These are phyloP conservation scores for Drosophila lacteicornis DNA, from an alignment of 1,140 invertebrate genomes.

Conservation along the genomic window DNA sequence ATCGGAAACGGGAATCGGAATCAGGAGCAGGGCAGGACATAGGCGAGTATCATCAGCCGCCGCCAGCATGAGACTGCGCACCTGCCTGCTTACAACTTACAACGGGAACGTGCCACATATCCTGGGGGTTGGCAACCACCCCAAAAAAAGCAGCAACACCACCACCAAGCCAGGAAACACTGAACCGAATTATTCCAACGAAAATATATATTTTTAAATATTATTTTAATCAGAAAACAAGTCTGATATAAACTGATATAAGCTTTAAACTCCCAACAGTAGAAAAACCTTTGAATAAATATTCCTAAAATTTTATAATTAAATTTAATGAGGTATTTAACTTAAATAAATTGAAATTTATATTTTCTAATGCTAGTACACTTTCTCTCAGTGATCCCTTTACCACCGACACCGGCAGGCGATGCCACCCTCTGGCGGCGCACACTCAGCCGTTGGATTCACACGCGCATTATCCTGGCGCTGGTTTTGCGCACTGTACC, in stretches of 20 bases:
- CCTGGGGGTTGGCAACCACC: constrained; percentile 79
- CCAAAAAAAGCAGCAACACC: constrained; percentile 58
- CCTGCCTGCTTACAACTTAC: constrained; percentile 80
- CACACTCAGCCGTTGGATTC: constrained; percentile 70
- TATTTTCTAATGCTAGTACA: too few relatives aligned
- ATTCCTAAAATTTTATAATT: not conserved
- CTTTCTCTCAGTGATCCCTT: constrained; percentile 6
- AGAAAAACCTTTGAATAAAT: not conserved
- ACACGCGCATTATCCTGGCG: constrained; percentile 62
- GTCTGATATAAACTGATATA: too few relatives aligned
- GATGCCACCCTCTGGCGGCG: constrained; percentile 60
- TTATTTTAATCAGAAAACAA: not conserved
- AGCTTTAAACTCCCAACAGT: too few relatives aligned
- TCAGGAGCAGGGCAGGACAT: constrained; percentile 28
- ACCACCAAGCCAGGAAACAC: constrained; percentile 29
- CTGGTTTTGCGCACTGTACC: constrained; percentile 73
- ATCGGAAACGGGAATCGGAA: constrained; percentile 26
- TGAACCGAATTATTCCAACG: constrained; percentile 7
- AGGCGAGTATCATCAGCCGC: constrained; percentile 59
- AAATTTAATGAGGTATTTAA: not conserved
- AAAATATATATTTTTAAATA: too few relatives aligned
- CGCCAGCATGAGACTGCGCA: constrained; percentile 77
- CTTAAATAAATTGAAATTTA: not conserved
- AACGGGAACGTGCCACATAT: constrained; percentile 77
- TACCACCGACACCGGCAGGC: constrained; percentile 23